phyloP scores from a whole-genome alignment of 2,888 invertebrate genomes.

The Apomyelois bistriatella region DNA sequence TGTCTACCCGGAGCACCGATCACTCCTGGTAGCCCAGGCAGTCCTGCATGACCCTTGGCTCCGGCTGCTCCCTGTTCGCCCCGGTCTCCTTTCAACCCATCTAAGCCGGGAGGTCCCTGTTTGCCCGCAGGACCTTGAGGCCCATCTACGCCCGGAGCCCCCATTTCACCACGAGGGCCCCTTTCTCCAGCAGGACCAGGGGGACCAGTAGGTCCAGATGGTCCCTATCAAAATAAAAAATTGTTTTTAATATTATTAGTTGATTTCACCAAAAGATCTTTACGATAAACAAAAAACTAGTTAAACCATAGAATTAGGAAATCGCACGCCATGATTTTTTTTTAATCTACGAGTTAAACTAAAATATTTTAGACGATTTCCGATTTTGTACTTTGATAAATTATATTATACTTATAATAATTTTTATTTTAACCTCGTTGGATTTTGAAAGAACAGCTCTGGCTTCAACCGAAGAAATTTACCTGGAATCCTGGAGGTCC shows the following conservation, averaged over 20 bases:
- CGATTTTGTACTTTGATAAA: no score
- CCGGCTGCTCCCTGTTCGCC: slow-evolving; percentile 85
- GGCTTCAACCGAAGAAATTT: slow-evolving; percentile 17
- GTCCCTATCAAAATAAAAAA: slow-evolving; percentile 76
- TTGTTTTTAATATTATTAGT: no score
- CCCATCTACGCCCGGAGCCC: slow-evolving; percentile 88
- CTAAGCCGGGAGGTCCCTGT: slow-evolving; percentile 85
- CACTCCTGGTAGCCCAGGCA: slow-evolving; percentile 90
- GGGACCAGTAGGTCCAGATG: slow-evolving; percentile 82
- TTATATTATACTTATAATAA: no score
- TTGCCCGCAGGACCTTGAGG: slow-evolving; percentile 88
- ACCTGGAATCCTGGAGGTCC: slow-evolving; percentile 87
- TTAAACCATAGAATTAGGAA: no score
- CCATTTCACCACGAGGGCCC: slow-evolving; percentile 85
- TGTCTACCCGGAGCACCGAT: slow-evolving; percentile 83
- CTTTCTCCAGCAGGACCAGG: slow-evolving; percentile 85
- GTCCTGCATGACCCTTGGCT: slow-evolving; percentile 89
- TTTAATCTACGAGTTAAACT: no score
- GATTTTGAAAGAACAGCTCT: no score
- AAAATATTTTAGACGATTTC: no score
- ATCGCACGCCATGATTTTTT: no score
- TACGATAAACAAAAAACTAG: no score
- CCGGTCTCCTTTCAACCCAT: slow-evolving; percentile 83
- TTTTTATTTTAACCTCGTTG: no score
- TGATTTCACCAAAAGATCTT: no score